phyloP scores from a whole-genome alignment of 2,888 invertebrate species.

The Lasioglossum morio region DNA sequence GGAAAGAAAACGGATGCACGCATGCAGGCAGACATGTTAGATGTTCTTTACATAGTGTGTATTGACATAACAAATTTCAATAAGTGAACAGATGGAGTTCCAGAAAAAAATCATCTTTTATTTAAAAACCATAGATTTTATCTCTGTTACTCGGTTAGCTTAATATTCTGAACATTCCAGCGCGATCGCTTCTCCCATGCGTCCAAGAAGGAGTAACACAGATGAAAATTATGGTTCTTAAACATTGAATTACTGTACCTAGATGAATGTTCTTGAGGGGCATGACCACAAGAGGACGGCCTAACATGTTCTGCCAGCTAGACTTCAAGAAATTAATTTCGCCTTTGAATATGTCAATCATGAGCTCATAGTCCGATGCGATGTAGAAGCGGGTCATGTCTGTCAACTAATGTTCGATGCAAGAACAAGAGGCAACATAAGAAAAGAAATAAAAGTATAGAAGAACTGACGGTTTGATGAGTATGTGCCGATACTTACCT shows the following conservation, averaged over 20 bases:
- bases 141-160: slow-evolving; percentile 48
- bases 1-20: slow-evolving; percentile 71
- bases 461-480: slow-evolving; percentile 10
- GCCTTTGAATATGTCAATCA: slow-evolving; percentile 98
- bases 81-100: slow-evolving; percentile 34
- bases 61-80: slow-evolving; percentile 44
- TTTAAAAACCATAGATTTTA: slow-evolving; percentile 64
- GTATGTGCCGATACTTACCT: slow-evolving; percentile 88
- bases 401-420: slow-evolving; percentile 91
- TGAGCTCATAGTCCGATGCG: slow-evolving; percentile 98
- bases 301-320: slow-evolving; percentile 99
- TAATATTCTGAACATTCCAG: slow-evolving; percentile 7
- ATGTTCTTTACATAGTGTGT: slow-evolving; percentile 51
- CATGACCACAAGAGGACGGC: slow-evolving; percentile 97
- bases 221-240: slow-evolving; percentile 61
- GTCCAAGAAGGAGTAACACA: slow-evolving; percentile 55
- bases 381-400: slow-evolving; percentile 99
- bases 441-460: slow-evolving; percentile 67
- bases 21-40: slow-evolving; percentile 77
- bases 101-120: slow-evolving; percentile 44
- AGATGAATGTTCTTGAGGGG: slow-evolving; percentile 94
- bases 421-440: slow-evolving; percentile 72
- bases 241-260: slow-evolving; percentile 88
- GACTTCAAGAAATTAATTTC: slow-evolving; percentile 99
- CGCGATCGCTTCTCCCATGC: slow-evolving; percentile 7